Evolutionary conservation across 2,113 vertebrate genomes (phyloP).

Genomic region (Hyaena hyaena): DNA sequence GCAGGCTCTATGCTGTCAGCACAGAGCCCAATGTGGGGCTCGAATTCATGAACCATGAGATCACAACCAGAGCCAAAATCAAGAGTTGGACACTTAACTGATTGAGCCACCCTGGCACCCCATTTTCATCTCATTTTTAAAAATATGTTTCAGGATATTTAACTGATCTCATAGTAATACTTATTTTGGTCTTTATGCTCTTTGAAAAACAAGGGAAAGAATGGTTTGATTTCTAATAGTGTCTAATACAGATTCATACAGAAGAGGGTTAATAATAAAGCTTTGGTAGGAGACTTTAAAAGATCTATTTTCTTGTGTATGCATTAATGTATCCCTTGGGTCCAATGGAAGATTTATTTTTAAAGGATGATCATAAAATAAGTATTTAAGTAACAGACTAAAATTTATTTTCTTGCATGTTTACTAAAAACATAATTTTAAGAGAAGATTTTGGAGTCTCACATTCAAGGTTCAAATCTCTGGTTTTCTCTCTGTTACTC

Average conservation of each 20-base stretch:
- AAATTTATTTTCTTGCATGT: slow-evolving; percentile 9
- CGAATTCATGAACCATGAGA: too few species aligned
- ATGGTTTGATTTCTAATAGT: neutral
- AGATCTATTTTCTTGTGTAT: neutral
- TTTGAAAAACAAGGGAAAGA: slow-evolving; percentile 4
- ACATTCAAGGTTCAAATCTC: neutral
- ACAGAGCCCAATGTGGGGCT: too few species aligned
- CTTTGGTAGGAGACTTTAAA: neutral
- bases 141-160: neutral
- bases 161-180: neutral
- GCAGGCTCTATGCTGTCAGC: too few species aligned
- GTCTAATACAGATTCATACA: neutral
- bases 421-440: slow-evolving; percentile 31
- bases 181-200: neutral
- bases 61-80: too few species aligned
- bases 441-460: slow-evolving; percentile 10
- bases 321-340: neutral
- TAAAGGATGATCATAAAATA: slow-evolving; percentile 9
- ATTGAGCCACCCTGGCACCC: too few species aligned
- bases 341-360: slow-evolving; percentile 11
- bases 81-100: too few species aligned
- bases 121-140: neutral
- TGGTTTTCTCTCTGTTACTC: too few species aligned
- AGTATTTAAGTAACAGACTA: slow-evolving; percentile 2
- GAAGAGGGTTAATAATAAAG: neutral